Percentiles rank a stretch among this genome's conserved stretches.
phyloP scores from a whole-genome alignment of 2,888 invertebrate species.

The Poecilobothrus nobilitatus region DNA sequence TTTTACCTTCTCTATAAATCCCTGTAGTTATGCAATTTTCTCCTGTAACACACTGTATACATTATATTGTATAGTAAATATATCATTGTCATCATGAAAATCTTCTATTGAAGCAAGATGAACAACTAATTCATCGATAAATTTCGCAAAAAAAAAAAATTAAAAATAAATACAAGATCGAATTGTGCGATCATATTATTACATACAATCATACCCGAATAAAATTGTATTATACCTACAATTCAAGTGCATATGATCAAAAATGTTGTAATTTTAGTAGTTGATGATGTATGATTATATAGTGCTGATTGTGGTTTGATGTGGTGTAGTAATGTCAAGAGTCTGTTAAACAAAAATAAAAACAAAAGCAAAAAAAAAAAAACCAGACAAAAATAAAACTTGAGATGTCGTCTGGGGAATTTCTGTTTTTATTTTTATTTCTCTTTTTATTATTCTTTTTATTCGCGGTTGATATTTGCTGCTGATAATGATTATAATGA shows the following conservation, averaged over 20 bases:
- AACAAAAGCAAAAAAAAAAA: background rate
- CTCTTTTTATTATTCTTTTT: background rate
- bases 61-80: no score
- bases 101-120: no score
- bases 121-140: no score
- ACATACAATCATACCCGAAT: no score
- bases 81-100: no score
- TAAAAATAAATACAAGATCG: no score
- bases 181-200: no score
- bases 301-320: background rate
- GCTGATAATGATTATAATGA: background rate
- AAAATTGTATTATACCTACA: no score
- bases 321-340: background rate
- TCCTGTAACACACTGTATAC: no score
- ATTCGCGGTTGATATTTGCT: background rate
- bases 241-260: background rate
- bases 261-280: background rate
- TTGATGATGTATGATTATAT: background rate
- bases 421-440: background rate
- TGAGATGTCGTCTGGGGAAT: conserved; percentile 2
- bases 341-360: background rate
- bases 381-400: background rate
- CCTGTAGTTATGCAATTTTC: no score
- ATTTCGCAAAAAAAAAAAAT: no score
- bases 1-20: no score